These are phyloP conservation scores for Enteromius argenteus DNA, from an alignment of 2,797 vertebrate species.

Conservation along the genomic window DNA sequence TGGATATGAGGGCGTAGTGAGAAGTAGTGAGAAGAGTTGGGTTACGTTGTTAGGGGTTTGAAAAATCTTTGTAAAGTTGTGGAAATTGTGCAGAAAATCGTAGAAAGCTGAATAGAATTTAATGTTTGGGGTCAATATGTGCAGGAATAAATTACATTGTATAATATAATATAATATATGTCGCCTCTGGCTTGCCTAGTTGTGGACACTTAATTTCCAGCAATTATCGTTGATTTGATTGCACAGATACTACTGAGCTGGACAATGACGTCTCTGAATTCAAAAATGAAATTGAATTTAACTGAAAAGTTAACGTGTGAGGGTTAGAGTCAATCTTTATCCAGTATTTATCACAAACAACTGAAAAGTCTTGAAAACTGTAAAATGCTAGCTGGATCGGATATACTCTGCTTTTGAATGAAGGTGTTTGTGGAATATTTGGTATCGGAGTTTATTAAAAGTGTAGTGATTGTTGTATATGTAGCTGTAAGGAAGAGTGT, in stretches of 20 bases:
- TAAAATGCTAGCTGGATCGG: neutral
- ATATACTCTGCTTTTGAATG: constrained; percentile 12
- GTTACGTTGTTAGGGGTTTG: neutral
- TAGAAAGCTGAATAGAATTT: neutral
- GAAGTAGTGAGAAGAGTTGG: neutral
- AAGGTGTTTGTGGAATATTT: neutral
- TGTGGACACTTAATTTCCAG: too few relatives aligned
- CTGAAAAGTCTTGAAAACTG: neutral
- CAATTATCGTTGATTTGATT: too few relatives aligned
- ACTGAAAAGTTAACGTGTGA: too few relatives aligned
- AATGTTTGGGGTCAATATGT: neutral
- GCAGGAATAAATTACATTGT: neutral
- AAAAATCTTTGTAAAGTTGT: neutral
- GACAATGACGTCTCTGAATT: too few relatives aligned
- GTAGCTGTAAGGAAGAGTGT: neutral
- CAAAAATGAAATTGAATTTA: too few relatives aligned
- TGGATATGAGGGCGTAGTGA: neutral
- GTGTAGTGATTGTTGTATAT: neutral
- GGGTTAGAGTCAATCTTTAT: too few relatives aligned
- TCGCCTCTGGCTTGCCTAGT: too few relatives aligned
- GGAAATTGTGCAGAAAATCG: neutral
- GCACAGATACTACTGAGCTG: too few relatives aligned
- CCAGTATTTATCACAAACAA: too few relatives aligned
- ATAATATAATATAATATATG: neutral
- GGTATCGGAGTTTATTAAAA: constrained; percentile 1